Percentiles rank a stretch among this genome's conserved stretches.
phyloP scores from a whole-genome alignment of 2,888 invertebrate species.

The Eurytoma californica region DNA sequence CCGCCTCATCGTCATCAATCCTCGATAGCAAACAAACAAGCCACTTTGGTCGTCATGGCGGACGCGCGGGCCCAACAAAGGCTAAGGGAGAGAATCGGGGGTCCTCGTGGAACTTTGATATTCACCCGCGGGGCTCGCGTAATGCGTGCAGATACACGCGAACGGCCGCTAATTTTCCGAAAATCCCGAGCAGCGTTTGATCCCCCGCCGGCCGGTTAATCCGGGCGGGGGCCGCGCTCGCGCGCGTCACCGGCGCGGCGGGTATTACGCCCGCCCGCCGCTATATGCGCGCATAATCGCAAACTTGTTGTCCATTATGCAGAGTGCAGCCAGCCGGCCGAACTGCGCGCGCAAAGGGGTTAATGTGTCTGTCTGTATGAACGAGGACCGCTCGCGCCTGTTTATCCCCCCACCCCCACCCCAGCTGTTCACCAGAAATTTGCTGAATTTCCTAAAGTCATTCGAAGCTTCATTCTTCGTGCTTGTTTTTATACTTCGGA shows the following conservation, averaged over 20 bases:
- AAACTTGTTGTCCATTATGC: conserved; percentile 37
- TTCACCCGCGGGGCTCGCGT: conserved; percentile 8
- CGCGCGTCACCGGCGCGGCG: not conserved
- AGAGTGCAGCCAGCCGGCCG: conserved; percentile 8
- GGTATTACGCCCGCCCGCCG: not conserved
- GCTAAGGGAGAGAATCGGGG: not conserved
- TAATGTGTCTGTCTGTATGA: too few species aligned
- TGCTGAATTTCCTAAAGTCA: too few species aligned
- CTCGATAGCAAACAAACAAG: not conserved
- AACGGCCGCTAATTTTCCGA: conserved; percentile 45
- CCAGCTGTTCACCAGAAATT: too few species aligned
- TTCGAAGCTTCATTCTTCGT: too few species aligned
- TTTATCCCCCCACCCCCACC: too few species aligned
- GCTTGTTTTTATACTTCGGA: too few species aligned
- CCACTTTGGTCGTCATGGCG: too few species aligned
- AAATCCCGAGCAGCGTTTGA: conserved; percentile 38
- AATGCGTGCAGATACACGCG: not conserved
- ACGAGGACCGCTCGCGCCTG: too few species aligned
- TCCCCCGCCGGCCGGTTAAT: conserved; percentile 35
- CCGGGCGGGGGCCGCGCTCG: not conserved
- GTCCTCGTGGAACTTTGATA: conserved; percentile 11
- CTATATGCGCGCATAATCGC: not conserved
- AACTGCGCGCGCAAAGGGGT: not conserved
- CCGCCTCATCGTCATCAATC: not conserved
- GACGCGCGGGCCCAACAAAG: not conserved